A percentile compares a stretch with the other conserved stretches of the same genome.
phyloP scores from a whole-genome alignment of 2,113 vertebrate genomes.

The Ptyas mucosa region DNA sequence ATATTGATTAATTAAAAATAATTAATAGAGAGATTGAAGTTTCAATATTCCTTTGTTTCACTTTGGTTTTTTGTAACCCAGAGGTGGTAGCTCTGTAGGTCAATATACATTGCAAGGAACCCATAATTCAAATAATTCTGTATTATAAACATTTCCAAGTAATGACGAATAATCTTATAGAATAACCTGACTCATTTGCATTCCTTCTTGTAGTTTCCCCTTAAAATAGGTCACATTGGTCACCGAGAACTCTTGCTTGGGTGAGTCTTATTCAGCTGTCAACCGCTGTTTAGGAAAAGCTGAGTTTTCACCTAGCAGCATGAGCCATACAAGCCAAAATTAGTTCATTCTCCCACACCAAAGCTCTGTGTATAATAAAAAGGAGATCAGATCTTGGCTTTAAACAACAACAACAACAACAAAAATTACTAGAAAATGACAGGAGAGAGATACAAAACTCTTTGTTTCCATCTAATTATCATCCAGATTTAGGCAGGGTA shows the following conservation, averaged over 20 bases:
- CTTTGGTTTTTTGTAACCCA: not conserved
- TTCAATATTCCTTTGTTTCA: not conserved
- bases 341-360: not conserved
- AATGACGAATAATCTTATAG: not conserved
- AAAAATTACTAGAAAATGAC: not conserved
- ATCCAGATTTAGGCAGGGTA: not conserved
- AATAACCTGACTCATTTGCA: not conserved
- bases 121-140: not conserved
- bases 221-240: not conserved
- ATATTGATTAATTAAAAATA: no score
- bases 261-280: not conserved
- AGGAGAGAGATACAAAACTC: not conserved
- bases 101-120: not conserved
- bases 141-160: not conserved
- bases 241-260: not conserved
- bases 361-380: not conserved
- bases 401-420: not conserved
- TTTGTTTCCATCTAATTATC: not conserved
- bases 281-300: not conserved
- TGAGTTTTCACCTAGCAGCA: not conserved
- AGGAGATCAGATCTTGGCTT: not conserved
- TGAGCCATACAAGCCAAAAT: not conserved
- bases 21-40: not conserved
- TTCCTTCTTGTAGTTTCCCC: not conserved
- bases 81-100: not conserved